Base-by-base conservation (phyloP, 2,797 vertebrate genomes). In the Brachymystax lenok region DNA sequence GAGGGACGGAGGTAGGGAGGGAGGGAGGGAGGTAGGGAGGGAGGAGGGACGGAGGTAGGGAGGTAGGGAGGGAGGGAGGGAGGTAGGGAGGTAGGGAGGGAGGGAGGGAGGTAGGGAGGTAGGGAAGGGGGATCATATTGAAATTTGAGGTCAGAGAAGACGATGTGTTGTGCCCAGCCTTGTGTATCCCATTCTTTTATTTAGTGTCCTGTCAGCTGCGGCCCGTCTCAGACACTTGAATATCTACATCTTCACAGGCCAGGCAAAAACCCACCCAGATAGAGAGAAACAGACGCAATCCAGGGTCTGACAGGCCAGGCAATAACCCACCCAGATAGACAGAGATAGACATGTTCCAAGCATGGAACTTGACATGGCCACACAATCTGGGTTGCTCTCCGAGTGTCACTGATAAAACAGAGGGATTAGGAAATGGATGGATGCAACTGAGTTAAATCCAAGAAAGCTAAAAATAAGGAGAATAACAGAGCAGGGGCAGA, bases 141-240 rank as follows among this genome's bases (percentile, higher is more conserved):
- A 93, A 92, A 93, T 91, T 79, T 88, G 82, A 92, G 89, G 90
- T 91, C 86, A 92, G 88, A 88, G 88, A 91, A 91, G 89, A 90
- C 86, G 85, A 89, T 27, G 89, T 86, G 86, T 87, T 80, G 71
- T 83, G 87, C 79, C 83, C 82, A 86, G 77, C 83, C 86, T 79
- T 85, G 84, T 89, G 88, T 87, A 85, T 90, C 84, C 85, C 76
- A 74, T 86, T 88, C 79, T 83, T 77, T 90, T 86, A 89, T 90
- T 88, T 82, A 83, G 76, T 81, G 76, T 81, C 76, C 75, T 76
- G 68, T 52, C 74, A 71, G 69, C 51, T 83, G 69, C 70, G 84
- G 82, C 80, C 80, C 6, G 40, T 46, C 74, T 74, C 73, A 75
- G 33, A 74, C 71, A 68, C 1, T 8, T 52, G 56, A 14, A 71